Base-by-base conservation (phyloP, 2,888 invertebrate species). In the Dynastes hyllus region DNA sequence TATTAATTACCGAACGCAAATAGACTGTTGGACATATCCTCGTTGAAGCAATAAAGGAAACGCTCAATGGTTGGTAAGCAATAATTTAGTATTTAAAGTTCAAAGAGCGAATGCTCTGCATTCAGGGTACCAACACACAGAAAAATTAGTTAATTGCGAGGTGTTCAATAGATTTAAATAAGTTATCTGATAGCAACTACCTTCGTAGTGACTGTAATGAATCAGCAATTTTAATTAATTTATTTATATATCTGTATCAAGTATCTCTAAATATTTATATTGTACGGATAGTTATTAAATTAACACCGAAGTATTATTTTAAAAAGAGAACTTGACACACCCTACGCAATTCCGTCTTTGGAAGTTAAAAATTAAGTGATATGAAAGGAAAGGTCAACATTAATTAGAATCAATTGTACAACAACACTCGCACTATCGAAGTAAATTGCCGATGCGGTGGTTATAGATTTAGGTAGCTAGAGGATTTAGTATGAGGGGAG, bases 21-120 rank as follows among this genome's bases (percentile, higher is more conserved):
- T 16, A 73, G 58, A 32, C 71, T 2, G 51, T 53, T 29, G 32
- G 55, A 70, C 32, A 70, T 70, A 70, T 70, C 58, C 61, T 61
- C 73, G 61, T 73, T 73, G 73, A 73, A 73, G 73, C 73, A 73
- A 73, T 73, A 73, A 58, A 73, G 73, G 73, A 73, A 73, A 73
- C 61, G 22, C 37, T 71, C 71, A 71, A 71, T 58, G 71, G 71
- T 58, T 58, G 71, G 71, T 37, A 71, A 27, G 71, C 11, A 13
- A 22, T 73, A 73, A 73, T 61, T 61, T 61, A 71, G 37, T 55
- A 45, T 37, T 11, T 73, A 73, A 73, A 73, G 73, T 73, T 73
- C 73, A 73, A 45, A 45, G 58, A 73, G 73, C 45, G 73, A 73
- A 40, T 45, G 40, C 37, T 61, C 45, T 61, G 45, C 45, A 45